Evolutionary conservation across 2,113 vertebrate species (phyloP), one percentile per base, ranked within the genome.

Genomic region (Rhinopomastus cyanomelas): DNA sequence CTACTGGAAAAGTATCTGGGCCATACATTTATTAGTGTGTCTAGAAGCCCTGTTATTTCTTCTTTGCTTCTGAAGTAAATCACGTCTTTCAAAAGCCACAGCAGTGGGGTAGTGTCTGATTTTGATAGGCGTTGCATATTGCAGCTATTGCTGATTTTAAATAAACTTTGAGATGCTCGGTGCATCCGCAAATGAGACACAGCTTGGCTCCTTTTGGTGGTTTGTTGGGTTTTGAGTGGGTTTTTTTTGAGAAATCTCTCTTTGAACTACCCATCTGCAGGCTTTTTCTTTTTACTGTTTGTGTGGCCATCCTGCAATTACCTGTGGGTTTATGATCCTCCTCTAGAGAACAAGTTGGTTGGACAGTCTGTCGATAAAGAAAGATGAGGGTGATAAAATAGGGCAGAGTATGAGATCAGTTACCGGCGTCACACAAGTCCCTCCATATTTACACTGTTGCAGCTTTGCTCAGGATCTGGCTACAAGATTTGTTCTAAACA

Each of bases 221-320:
- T 88, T 94, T 89, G 75, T 82, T 72, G 82, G 81, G 29, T 59
- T 55, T 53, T 30, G 21, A 21, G 11, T 42, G 39, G 10, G 16
- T 51, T 22, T 22, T 56, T 71, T 85, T 72, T 57, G 85, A 78
- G 88, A 86, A 88, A 86, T 96, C 55, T 75, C 34, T 88, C 94
- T 95, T 95, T 96, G 95, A 92, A 95, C 94, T 95, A 65, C 77
- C 80, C 93, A 89, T 94, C 90, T 95, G 92, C 71, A 92, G 90
- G 69, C 91, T 94, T 81, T 94, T 92, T 51, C 88, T 95, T 92
- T 95, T 94, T 94, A 93, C 94, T 95, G 83, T 94, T 90, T 96
- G 90, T 92, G 88, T 94, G 94, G 93, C 86, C 94, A 91, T 91
- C 86, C 88, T 92, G 90, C 93, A 93, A 89, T 95, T 96, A 95